Evolutionary conservation across 2,888 invertebrate genomes (phyloP), one percentile per base, ranked within the genome.

Genomic region (Labia minor): DNA sequence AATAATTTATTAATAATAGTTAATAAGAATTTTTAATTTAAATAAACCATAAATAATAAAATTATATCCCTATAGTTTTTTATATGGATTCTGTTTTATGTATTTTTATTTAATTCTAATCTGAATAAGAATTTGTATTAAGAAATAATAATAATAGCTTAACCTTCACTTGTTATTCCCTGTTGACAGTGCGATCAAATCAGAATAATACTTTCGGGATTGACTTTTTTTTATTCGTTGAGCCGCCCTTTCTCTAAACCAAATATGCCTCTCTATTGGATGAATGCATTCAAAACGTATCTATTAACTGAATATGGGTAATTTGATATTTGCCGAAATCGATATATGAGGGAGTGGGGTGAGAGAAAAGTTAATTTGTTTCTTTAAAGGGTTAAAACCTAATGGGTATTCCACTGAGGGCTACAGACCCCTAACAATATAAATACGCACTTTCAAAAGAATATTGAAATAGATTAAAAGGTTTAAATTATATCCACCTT

Each of bases 261-360:
- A n/a, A n/a, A n/a, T n/a, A n/a, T 33, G 11, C 11, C 33, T 8
- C 6, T 33, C 33, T 33, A 33, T 33, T 11, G 33, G 11, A 33
- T 49, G 8, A 49, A 49, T 49, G 49, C n/a, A 49, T 49, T 49
- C 16, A n/a, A 49, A 49, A 49, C 49, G 14, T 49, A 49, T 49
- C 49, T 49, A 49, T 49, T 49, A 49, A 49, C 49, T 49, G 49
- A 49, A 16, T 16, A 49, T 49, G 49, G 49, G 49, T 49, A 49
- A 49, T 49, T 49, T 49, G 49, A 49, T 49, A 49, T 49, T 49
- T 49, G 49, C 14, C 16, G 49, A 49, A 49, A 49, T 49, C 49
- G 49, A 49, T 49, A 49, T 49, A 49, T 49, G 16, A 26, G 26
- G 26, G 26, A 26, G 26, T 26, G 26, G 26, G 14, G 3, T 14